Evolutionary conservation across 2,113 vertebrate genomes (phyloP).

Genomic region (Pterocles burchelli): DNA sequence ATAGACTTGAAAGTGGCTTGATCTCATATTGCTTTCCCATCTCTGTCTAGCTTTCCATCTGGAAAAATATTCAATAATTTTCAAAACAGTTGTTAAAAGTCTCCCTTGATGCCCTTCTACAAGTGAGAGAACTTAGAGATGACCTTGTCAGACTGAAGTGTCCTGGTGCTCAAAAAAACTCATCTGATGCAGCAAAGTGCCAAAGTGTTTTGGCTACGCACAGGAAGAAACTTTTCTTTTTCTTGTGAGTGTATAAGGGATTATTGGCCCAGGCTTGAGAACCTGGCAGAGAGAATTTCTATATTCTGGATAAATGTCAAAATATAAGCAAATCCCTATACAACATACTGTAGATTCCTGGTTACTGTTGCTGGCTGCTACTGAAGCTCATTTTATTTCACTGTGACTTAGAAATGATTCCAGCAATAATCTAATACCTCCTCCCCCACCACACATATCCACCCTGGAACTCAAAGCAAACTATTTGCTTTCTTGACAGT

Average conservation of each 20-base stretch:
- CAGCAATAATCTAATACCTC: conserved; percentile 9
- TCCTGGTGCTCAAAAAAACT: not conserved
- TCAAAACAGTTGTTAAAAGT: not conserved
- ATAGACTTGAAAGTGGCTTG: not conserved
- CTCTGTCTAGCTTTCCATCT: conserved; percentile 33
- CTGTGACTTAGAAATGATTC: conserved; percentile 19
- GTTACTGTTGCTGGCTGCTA: conserved; percentile 34
- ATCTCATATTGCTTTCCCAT: conserved; percentile 14
- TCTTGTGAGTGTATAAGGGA: conserved; percentile 2
- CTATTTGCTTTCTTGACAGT: not conserved
- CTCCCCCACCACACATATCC: not conserved
- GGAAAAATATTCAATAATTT: conserved; percentile 43
- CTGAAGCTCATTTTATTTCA: conserved; percentile 34
- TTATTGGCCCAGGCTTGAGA: conserved; percentile 14
- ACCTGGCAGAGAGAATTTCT: conserved; percentile 29
- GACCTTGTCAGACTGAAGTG: not conserved
- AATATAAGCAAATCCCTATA: conserved; percentile 46
- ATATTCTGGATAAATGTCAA: conserved; percentile 43
- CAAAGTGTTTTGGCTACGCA: not conserved
- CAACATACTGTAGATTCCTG: conserved; percentile 34
- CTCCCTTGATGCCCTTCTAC: not conserved
- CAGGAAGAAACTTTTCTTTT: conserved; percentile 21
- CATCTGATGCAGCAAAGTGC: not conserved
- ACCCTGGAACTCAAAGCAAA: not conserved
- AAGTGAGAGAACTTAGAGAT: not conserved